Conservation (phyloP, 64 coral and sea anemone genomes). For the Hydrozoanthus tunicans region DNA sequence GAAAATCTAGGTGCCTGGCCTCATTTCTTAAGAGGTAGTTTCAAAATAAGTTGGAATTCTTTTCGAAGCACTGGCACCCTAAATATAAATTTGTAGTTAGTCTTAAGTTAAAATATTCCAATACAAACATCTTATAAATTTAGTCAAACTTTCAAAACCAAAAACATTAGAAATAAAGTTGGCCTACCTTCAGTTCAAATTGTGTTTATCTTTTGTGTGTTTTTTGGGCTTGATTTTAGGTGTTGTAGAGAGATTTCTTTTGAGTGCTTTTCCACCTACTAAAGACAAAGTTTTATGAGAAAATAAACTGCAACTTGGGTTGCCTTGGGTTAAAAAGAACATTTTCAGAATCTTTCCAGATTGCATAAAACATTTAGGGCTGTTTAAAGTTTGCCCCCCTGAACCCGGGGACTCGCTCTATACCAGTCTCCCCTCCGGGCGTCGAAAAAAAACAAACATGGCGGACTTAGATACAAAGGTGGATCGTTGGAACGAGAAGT, state of each 20-base stretch:
- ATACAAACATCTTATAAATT: too few relatives aligned
- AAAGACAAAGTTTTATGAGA: slow-evolving; percentile 6
- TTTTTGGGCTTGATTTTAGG: neutral
- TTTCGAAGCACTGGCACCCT: too few relatives aligned
- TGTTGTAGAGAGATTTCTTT: slow-evolving; percentile 10
- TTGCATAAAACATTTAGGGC: neutral
- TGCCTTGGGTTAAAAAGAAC: slow-evolving; percentile 4
- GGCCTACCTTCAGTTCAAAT: too few relatives aligned
- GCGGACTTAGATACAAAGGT: neutral
- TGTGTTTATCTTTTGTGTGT: too few relatives aligned
- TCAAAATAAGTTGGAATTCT: too few relatives aligned
- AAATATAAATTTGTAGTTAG: too few relatives aligned
- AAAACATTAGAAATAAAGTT: too few relatives aligned
- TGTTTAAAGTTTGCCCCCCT: neutral
- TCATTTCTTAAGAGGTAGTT: too few relatives aligned
- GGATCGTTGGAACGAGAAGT: slow-evolving; percentile 45
- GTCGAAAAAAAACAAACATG: neutral
- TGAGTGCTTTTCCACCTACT: slow-evolving; percentile 9
- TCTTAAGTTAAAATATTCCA: too few relatives aligned
- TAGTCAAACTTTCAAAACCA: too few relatives aligned
- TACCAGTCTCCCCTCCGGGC: neutral
- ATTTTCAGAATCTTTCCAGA: neutral
- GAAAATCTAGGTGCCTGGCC: too few relatives aligned
- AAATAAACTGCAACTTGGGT: neutral
- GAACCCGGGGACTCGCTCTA: neutral